Evolutionary conservation across 2,797 vertebrate genomes (phyloP).

Genomic region (Carcharodon carcharias): DNA sequence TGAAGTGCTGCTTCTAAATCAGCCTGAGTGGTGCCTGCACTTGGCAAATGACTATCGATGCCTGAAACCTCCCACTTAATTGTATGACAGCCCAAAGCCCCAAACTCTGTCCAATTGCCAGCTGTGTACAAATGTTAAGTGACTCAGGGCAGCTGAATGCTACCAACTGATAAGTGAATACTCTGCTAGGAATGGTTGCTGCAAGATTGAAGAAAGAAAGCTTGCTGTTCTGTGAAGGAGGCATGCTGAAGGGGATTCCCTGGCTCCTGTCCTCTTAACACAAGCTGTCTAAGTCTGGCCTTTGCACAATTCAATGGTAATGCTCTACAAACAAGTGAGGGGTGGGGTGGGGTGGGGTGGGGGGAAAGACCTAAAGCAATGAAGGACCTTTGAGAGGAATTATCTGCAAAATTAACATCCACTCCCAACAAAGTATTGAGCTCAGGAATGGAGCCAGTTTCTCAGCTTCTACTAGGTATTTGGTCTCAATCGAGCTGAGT

Average conservation of each 20-base stretch:
- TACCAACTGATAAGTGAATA: background rate
- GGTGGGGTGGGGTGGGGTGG: no score
- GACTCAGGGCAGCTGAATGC: background rate
- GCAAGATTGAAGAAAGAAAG: background rate
- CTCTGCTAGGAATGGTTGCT: background rate
- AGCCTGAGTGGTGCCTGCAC: background rate
- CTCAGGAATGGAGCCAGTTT: background rate
- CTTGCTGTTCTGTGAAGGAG: background rate
- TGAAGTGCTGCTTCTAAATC: background rate
- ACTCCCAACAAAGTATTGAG: background rate
- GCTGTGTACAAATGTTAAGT: background rate
- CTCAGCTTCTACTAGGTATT: no score
- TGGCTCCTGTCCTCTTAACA: background rate
- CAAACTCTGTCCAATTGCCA: background rate
- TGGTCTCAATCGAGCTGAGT: background rate
- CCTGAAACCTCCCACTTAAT: background rate
- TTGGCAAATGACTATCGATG: background rate
- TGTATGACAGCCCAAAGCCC: background rate
- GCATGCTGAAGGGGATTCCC: background rate
- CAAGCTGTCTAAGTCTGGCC: background rate
- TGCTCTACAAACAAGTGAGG: background rate
- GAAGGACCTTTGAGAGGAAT: background rate
- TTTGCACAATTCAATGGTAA: background rate
- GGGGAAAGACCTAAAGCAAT: background rate
- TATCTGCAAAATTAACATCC: background rate